Percentiles rank a stretch among this genome's conserved stretches.
These are phyloP conservation scores for Phalacrocorax pelagicus DNA, from an alignment of 2,113 vertebrate species.

Conservation along the genomic window DNA sequence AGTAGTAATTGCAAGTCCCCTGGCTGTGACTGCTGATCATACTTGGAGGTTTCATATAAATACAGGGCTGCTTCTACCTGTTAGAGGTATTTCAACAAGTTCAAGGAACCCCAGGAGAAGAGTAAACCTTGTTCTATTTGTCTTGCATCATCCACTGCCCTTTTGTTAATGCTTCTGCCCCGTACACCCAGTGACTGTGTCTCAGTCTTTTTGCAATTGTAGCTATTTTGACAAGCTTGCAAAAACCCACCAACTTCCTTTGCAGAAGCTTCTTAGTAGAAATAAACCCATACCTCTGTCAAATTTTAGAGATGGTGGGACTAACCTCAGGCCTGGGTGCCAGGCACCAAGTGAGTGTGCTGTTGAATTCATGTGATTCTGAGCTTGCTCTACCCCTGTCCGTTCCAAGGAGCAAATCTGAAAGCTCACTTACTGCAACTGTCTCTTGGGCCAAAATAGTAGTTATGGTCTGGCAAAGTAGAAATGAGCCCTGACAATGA, in stretches of 20 bases:
- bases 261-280: background rate
- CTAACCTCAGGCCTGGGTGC: background rate
- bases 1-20: background rate
- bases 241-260: background rate
- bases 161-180: background rate
- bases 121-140: background rate
- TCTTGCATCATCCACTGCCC: background rate
- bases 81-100: background rate
- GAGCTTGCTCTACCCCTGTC: background rate
- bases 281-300: background rate
- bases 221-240: background rate
- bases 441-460: background rate
- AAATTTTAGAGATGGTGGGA: background rate
- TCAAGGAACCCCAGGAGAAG: background rate
- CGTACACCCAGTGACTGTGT: background rate
- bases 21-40: background rate
- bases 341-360: background rate
- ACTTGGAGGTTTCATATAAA: background rate
- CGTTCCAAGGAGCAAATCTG: background rate
- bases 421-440: background rate
- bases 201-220: background rate
- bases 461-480: background rate
- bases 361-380: background rate
- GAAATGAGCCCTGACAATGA: background rate
- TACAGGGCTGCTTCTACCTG: background rate